phyloP scores from a whole-genome alignment of 2,113 vertebrate species.

The Aplodontia rufa region DNA sequence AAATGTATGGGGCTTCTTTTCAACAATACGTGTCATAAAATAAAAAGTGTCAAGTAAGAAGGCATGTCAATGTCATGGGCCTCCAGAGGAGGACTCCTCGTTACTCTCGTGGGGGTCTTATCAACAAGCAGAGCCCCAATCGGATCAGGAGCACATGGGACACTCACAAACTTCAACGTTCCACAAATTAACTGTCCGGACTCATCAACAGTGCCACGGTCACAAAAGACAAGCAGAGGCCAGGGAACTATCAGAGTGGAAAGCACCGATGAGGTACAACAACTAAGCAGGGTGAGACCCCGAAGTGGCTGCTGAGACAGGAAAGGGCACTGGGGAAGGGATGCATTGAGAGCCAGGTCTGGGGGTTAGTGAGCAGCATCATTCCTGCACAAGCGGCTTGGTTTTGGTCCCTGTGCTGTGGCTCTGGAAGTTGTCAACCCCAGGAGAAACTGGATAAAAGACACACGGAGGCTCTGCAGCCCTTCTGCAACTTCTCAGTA shows the following conservation, averaged over 20 bases:
- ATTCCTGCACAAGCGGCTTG: not conserved
- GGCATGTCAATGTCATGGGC: accelerated
- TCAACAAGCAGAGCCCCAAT: not conserved
- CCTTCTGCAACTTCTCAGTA: not conserved
- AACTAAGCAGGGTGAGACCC: not conserved
- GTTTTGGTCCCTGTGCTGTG: accelerated
- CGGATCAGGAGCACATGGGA: not conserved
- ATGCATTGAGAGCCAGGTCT: accelerated
- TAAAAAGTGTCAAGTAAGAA: not conserved
- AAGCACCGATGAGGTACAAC: not conserved
- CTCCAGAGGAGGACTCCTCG: not conserved
- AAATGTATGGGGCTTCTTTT: not conserved
- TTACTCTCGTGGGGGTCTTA: not conserved
- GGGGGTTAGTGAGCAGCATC: accelerated
- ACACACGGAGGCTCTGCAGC: not conserved
- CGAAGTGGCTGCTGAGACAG: not conserved
- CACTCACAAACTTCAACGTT: not conserved
- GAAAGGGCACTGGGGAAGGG: not conserved
- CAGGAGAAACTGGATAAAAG: not conserved
- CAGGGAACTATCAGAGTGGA: not conserved
- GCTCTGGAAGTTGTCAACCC: not conserved
- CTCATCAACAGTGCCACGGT: not conserved
- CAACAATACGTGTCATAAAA: not conserved
- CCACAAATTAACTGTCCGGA: not conserved
- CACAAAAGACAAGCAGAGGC: not conserved